A percentile compares a stretch with the other conserved stretches of the same genome.
Conservation (phyloP, 2,113 vertebrate species). For the Pardalotus punctatus region DNA sequence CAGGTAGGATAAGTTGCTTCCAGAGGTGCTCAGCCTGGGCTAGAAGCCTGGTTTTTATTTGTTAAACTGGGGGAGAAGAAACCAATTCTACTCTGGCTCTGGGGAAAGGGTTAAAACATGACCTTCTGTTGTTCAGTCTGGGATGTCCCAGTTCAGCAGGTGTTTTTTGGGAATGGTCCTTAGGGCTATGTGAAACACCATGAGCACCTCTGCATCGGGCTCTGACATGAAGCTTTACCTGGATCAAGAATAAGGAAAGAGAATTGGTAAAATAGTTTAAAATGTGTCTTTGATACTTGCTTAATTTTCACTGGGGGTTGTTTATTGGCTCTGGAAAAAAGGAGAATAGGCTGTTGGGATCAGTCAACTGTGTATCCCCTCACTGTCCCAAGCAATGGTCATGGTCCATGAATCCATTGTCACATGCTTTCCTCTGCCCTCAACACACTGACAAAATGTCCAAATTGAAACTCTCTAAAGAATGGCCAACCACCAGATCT, state of each 20-base stretch:
- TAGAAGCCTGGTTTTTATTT: neutral
- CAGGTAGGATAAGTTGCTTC: neutral
- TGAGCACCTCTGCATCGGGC: neutral
- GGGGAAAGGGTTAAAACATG: neutral
- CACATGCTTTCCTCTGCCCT: conserved; percentile 34
- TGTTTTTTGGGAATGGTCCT: neutral
- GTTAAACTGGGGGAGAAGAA: neutral
- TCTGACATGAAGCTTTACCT: neutral
- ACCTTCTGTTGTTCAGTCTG: neutral
- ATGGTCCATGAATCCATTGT: conserved; percentile 45
- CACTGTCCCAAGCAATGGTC: neutral
- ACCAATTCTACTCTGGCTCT: neutral
- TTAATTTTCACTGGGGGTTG: neutral
- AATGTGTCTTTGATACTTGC: neutral
- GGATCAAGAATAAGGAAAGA: neutral
- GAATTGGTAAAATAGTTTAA: neutral
- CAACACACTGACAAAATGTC: conserved; percentile 45
- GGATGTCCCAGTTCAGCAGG: neutral
- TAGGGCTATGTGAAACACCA: neutral
- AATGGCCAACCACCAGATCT: conserved; percentile 44
- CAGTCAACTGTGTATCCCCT: conserved; percentile 38
- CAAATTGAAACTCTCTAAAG: conserved; percentile 51
- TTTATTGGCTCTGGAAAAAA: neutral
- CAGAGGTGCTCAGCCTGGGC: neutral
- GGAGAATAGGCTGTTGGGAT: neutral